Base-by-base conservation (phyloP, 2,888 invertebrate genomes). In the Drosophila prolongata region DNA sequence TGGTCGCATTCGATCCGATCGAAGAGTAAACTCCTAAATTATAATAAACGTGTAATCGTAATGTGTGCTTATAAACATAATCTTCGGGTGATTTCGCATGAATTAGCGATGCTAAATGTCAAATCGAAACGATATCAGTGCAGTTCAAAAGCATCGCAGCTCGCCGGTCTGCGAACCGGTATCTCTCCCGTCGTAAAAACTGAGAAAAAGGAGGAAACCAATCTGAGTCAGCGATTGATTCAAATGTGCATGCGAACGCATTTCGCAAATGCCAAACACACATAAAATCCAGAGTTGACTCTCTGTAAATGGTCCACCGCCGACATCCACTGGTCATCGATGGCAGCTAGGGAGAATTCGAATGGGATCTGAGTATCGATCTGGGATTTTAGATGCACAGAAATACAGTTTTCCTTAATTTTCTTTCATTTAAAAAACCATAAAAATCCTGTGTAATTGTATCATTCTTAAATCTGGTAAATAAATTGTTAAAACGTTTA, bases 11-110 rank as follows among this genome's bases (percentile, higher is more conserved):
- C 65, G 55, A 47, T 66, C 24, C 57, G 67, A 67, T 60, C 68
- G 69, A 54, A 11, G 40, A 38, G 42, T 83, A 87, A 77, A 85
- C 86, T 87, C 77, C 83, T 90, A 90, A 90, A 90, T 90, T 90
- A 90, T 79, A 89, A 89, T 90, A 90, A 90, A 90, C 87, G 90
- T 90, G 90, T 85, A 90, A 89, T 89, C 90, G 80, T 90, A 89
- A 90, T 90, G 89, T 84, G 90, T 80, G 89, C 86, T 83, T 89
- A 87, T 87, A 84, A 90, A 81, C 89, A 88, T 88, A 88, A 89
- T 90, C 89, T 79, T 68, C 78, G 75, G 81, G 90, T 87, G 83
- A 90, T 90, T 90, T 84, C 78, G 71, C 61, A 85, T 89, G 79
- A 90, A 88, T 88, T 89, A 90, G 89, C 79, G 89, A 78, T 82